These are phyloP conservation scores for Oncorhynchus kisutch DNA, from an alignment of 2,113 vertebrate genomes.

Conservation along the genomic window DNA sequence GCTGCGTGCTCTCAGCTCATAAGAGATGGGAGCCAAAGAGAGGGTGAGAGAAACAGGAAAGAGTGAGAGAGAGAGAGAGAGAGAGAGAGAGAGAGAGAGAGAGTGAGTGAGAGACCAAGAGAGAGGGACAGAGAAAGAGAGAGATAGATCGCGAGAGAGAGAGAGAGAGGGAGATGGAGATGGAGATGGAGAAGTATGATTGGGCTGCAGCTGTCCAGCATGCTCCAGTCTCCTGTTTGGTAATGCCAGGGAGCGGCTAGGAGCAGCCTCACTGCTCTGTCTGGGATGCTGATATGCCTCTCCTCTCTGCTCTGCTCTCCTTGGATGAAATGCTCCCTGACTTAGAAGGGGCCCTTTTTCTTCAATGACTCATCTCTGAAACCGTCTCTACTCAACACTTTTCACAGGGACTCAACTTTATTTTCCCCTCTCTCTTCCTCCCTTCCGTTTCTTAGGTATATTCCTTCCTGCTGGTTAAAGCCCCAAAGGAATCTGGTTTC, in stretches of 20 bases:
- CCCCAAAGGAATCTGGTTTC: neutral
- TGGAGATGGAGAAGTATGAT: slow-evolving; percentile 4
- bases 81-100: too few relatives aligned
- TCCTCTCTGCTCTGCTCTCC: slow-evolving; percentile 10
- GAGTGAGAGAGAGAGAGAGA: too few relatives aligned
- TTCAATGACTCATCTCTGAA: slow-evolving; percentile 47
- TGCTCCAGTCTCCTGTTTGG: neutral
- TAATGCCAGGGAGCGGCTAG: too few relatives aligned
- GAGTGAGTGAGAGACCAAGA: too few relatives aligned
- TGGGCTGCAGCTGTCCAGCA: neutral
- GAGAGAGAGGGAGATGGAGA: too few relatives aligned
- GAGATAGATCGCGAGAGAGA: neutral
- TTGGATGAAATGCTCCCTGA: slow-evolving; percentile 38
- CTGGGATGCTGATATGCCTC: neutral
- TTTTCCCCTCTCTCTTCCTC: neutral
- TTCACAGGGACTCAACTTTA: neutral
- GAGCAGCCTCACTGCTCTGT: slow-evolving; percentile 3
- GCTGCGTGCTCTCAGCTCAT: slow-evolving; percentile 21
- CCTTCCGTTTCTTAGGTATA: neutral
- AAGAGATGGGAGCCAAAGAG: slow-evolving; percentile 36
- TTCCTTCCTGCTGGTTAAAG: neutral
- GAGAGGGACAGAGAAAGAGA: slow-evolving; percentile 24
- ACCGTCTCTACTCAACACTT: slow-evolving; percentile 21
- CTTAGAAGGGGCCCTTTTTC: slow-evolving; percentile 40
- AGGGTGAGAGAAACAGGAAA: too few relatives aligned